Percentiles rank a stretch among this genome's conserved stretches.
Conservation (phyloP, 2,113 vertebrate species). For the Lagopus leucura region DNA sequence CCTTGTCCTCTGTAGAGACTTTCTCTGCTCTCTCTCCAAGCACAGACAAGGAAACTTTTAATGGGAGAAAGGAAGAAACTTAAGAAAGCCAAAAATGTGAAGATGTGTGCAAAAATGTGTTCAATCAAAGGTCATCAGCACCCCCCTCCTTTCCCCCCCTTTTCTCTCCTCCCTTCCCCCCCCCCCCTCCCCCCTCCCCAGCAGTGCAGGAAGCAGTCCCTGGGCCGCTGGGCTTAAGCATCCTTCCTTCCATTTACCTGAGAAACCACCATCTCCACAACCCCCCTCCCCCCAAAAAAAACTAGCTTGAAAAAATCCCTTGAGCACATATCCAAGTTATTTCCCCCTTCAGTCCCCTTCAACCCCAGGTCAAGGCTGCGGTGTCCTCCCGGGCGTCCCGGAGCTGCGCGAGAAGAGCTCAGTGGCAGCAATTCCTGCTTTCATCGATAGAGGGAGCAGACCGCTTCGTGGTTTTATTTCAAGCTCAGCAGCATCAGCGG, state of each 20-base stretch:
- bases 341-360: not conserved
- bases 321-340: not conserved
- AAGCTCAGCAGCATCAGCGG: not conserved
- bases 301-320: accelerated
- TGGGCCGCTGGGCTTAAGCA: not conserved
- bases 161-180: no score
- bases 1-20: not conserved
- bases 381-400: not conserved
- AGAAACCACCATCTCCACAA: not conserved
- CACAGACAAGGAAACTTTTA: not conserved
- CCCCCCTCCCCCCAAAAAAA: not conserved
- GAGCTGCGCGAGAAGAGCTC: not conserved
- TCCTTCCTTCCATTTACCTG: not conserved
- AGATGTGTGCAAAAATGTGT: not conserved
- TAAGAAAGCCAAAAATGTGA: not conserved
- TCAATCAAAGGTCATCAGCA: not conserved
- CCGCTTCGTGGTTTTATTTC: not conserved
- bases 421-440: not conserved
- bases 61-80: not conserved
- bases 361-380: not conserved
- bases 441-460: not conserved
- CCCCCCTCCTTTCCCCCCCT: not conserved
- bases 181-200: not conserved
- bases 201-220: not conserved
- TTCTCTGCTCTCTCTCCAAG: not conserved